Evolutionary conservation across 2,113 vertebrate genomes (phyloP).

Genomic region (Paracanthobrama guichenoti): DNA sequence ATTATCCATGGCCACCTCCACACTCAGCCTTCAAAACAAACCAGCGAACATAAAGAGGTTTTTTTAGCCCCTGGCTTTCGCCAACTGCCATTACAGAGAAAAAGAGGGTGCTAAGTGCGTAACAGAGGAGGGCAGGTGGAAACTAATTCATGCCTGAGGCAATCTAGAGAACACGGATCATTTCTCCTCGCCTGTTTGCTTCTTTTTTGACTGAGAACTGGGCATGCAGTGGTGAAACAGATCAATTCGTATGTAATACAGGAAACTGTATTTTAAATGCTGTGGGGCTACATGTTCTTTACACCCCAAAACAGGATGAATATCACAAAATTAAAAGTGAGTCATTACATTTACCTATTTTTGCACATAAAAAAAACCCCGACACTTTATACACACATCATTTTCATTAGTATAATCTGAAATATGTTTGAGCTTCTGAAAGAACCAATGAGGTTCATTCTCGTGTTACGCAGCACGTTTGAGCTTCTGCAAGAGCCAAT

Average conservation of each 20-base stretch:
- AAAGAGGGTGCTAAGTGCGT: conserved; percentile 59
- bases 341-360: neutral
- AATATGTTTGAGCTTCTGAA: too few relatives aligned
- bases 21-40: conserved; percentile 54
- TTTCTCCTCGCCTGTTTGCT: conserved; percentile 51
- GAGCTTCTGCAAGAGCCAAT: too few relatives aligned
- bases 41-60: conserved; percentile 56
- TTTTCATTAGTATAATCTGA: too few relatives aligned
- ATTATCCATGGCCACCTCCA: conserved; percentile 55
- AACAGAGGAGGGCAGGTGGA: conserved; percentile 60
- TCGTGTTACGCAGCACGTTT: too few relatives aligned
- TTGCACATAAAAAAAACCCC: neutral
- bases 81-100: conserved; percentile 58
- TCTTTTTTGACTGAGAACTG: conserved; percentile 31
- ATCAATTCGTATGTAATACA: conserved; percentile 47
- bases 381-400: too few relatives aligned
- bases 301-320: neutral
- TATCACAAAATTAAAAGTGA: neutral
- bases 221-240: conserved; percentile 32
- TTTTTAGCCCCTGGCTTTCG: conserved; percentile 54
- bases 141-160: conserved; percentile 62
- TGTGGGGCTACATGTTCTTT: conserved; percentile 17
- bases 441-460: too few relatives aligned
- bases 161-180: conserved; percentile 55
- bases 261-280: conserved; percentile 26